Conservation (phyloP, 53 echinoderm and acorn worm genomes). For the Antedon mediterranea region DNA sequence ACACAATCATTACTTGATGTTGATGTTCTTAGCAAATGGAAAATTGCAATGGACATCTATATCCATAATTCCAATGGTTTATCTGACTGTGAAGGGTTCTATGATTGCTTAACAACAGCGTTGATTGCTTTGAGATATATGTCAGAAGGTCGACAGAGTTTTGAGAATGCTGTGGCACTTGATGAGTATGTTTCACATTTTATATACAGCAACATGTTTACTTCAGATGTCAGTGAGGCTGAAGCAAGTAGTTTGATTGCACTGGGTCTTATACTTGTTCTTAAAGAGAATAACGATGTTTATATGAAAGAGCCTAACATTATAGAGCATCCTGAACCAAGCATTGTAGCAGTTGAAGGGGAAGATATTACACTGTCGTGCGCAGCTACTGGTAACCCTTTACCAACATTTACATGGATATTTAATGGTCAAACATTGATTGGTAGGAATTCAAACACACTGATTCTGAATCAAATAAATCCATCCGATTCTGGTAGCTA, state of each 20-base stretch:
- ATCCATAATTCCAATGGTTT: not conserved
- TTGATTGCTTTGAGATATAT: not conserved
- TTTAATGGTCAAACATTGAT: not conserved
- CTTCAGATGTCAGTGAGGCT: not conserved
- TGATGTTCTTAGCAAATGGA: not conserved
- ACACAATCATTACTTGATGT: not conserved
- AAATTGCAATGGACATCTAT: not conserved
- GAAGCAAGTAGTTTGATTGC: not conserved
- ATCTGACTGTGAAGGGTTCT: not conserved
- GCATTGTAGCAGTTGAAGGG: not conserved
- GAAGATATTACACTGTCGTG: not conserved
- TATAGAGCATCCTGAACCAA: not conserved
- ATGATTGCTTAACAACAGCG: not conserved
- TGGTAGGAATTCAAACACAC: not conserved
- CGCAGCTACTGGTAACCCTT: not conserved
- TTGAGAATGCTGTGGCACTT: not conserved
- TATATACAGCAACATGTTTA: not conserved
- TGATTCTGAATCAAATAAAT: not conserved
- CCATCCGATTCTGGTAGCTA: not conserved
- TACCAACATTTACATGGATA: not conserved
- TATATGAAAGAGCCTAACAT: not conserved
- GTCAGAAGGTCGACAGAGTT: not conserved
- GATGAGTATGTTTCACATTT: not conserved
- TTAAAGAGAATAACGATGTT: not conserved
- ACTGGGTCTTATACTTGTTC: not conserved